Base-by-base conservation (phyloP, 2,797 vertebrate species). In the Pseudocheirus occidentalis region DNA sequence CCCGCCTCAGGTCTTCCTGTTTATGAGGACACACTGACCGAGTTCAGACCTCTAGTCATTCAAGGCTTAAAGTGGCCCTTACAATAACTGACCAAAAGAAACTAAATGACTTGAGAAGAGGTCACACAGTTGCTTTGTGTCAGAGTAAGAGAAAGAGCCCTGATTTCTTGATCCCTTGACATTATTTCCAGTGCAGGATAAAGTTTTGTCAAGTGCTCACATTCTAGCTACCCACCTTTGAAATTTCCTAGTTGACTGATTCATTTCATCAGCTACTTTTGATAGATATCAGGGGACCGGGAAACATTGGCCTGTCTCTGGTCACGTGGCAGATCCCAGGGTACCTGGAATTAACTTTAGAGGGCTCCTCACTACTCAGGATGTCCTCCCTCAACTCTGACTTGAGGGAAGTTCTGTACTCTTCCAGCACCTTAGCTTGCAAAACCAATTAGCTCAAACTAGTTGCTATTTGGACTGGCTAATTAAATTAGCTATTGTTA, bases 401-500 rank as follows among this genome's bases (percentile, higher is more conserved):
- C 95, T 96, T 95, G 95, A 97, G 95, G 96, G 95, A 97, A 94
- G 96, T 93, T 97, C 96, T 95, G 95, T 89, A 92, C 40, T 92
- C 55, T 95, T 96, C 95, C 95, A 96, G 96, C 91, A 95, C 97
- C 73, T 95, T 95, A 93, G 97, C 97, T 94, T 93, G 96, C 97
- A 96, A 97, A 98, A 96, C 96, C 96, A 97, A 98, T 97, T 96
- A 97, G 96, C 96, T 96, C 96, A 73, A 96, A 94, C 98, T 97
- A 97, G 97, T 98, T 97, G 97, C 95, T 90, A 90, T 97, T 98
- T 97, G 97, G 97, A 96, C 94, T 96, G 87, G 95, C 97, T 98
- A 98, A 98, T 97, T 98, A 97, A 98, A 98, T 98, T 97, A 98
- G 95, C 98, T 97, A 97, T 97, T 97, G 97, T 97, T 98, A 96